Conservation (phyloP, 2,888 invertebrate genomes). For the Mythimna albipuncta region DNA sequence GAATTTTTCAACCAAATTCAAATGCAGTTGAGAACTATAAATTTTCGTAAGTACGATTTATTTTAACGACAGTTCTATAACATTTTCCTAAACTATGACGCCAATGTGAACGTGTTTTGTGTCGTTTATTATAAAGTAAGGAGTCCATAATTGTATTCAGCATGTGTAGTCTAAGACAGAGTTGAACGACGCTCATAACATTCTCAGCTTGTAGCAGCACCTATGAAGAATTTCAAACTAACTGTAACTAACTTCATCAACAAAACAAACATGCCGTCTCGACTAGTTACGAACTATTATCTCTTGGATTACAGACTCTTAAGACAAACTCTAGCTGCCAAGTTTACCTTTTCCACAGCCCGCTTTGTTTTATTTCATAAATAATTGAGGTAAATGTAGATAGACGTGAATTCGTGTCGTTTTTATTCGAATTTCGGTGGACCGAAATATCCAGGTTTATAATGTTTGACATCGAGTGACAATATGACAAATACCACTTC, state of each 20-base stretch:
- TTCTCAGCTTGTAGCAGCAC: slow-evolving; percentile 70
- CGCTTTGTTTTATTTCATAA: slow-evolving; percentile 69
- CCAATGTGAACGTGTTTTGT: slow-evolving; percentile 17
- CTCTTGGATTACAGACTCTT: slow-evolving; percentile 79
- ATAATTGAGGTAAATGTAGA: slow-evolving; percentile 48
- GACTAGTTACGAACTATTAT: slow-evolving; percentile 85
- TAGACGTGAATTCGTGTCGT: slow-evolving; percentile 23
- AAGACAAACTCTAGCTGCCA: slow-evolving; percentile 76
- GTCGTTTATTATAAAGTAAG: slow-evolving; percentile 25
- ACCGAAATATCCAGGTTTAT: slow-evolving; percentile 5
- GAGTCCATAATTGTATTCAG: slow-evolving; percentile 55
- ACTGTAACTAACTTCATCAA: slow-evolving; percentile 81
- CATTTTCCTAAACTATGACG: slow-evolving; percentile 17
- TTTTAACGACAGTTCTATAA: slow-evolving; percentile 2
- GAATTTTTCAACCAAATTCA: slow-evolving; percentile 23
- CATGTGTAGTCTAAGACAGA: slow-evolving; percentile 44
- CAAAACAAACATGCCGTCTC: slow-evolving; percentile 82
- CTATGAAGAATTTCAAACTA: slow-evolving; percentile 81
- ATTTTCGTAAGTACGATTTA: slow-evolving; percentile 21
- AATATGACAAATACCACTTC: slow-evolving; percentile 28
- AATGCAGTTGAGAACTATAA: slow-evolving; percentile 14
- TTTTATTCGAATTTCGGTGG: slow-evolving; percentile 19
- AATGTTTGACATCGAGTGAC: slow-evolving; percentile 28
- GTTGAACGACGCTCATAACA: slow-evolving; percentile 69
- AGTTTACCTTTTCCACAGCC: slow-evolving; percentile 67